A percentile compares a stretch with the other conserved stretches of the same genome.
Evolutionary conservation across 2,888 invertebrate species (phyloP).

Genomic region (Andrena praecox): DNA sequence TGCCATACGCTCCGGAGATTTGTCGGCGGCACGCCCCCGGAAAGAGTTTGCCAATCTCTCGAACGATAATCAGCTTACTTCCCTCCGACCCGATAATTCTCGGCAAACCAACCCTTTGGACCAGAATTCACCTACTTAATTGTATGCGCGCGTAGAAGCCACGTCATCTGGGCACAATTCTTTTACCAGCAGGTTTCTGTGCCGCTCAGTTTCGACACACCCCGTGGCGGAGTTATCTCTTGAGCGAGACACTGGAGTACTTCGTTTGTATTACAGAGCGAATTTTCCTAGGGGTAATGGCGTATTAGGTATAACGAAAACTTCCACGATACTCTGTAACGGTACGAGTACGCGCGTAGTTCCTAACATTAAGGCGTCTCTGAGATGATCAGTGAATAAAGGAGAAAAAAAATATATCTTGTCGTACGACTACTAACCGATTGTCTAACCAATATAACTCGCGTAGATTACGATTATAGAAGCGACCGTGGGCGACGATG

Average conservation of each 20-base stretch:
- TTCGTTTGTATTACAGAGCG: conserved; percentile 17
- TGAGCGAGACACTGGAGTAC: background rate
- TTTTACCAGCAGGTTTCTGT: no score
- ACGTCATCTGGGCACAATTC: no score
- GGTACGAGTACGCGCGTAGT: conserved; percentile 68
- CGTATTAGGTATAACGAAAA: conserved; percentile 40
- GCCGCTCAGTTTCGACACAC: no score
- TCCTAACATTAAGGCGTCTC: conserved; percentile 58
- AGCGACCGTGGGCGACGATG: conserved; percentile 32
- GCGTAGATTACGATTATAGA: conserved; percentile 60
- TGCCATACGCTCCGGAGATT: conserved; percentile 66
- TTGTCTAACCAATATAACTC: conserved; percentile 62
- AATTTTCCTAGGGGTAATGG: conserved; percentile 12
- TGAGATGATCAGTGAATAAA: conserved; percentile 15
- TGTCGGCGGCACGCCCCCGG: conserved; percentile 59
- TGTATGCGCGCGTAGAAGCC: background rate
- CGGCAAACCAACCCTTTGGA: background rate
- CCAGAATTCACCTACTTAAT: background rate
- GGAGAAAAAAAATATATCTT: conserved; percentile 44
- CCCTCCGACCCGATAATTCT: conserved; percentile 15
- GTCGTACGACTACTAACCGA: conserved; percentile 64
- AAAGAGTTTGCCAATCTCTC: conserved; percentile 53
- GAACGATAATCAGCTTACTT: conserved; percentile 63
- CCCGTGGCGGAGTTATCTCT: background rate
- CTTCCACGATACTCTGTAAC: conserved; percentile 67